Evolutionary conservation across 1,140 invertebrate genomes (phyloP), one percentile per base, ranked within the genome.

Genomic region (Heliconius hermathena): DNA sequence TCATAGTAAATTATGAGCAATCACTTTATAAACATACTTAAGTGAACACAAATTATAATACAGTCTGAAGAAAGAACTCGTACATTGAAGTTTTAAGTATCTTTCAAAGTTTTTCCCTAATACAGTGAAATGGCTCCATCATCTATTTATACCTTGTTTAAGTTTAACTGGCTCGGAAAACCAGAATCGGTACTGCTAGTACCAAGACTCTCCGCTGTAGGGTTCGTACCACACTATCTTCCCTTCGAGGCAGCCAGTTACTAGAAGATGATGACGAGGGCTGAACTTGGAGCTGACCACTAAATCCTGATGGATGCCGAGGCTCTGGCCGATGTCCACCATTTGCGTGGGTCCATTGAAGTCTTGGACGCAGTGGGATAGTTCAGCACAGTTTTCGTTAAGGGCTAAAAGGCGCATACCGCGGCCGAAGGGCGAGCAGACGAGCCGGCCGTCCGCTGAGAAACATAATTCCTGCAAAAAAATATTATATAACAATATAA

Each of bases 251-350:
- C 98, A 99, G 18, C 98, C 98, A 9, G 98, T 98, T 4, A 98
- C 98, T 8, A 99, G 95, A 79, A 98, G 94, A 87, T 97, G 97
- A 89, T 98, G 97, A 8, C 95, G 96, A 0, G 98, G 98, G 75
- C 97, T 98, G 91, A 99, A 99, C 93, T 98, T 98, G 75, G 98
- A 98, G 89, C 98, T 97, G 29, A 99, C 96, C n/a, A 99, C 98
- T 74, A 97, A 97, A 86, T 98, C 97, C 33, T 96, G 94, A 88
- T 99, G 98, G 84, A 96, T 96, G 49, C 91, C 91, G 74, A 96
- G 95, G 82, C 96, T 97, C 9, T 96, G 96, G 2, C 96, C 96
- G 33, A 98, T 87, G 88, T 98, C 96, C 82, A 89, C 95, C 84
- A 93, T 95, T 83, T 91, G 92, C 83, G 77, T 83, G 57, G 93